A percentile compares a stretch with the other conserved stretches of the same genome.
These are phyloP conservation scores for Polymixis flavicincta DNA, from an alignment of 2,888 invertebrate genomes.

Conservation along the genomic window DNA sequence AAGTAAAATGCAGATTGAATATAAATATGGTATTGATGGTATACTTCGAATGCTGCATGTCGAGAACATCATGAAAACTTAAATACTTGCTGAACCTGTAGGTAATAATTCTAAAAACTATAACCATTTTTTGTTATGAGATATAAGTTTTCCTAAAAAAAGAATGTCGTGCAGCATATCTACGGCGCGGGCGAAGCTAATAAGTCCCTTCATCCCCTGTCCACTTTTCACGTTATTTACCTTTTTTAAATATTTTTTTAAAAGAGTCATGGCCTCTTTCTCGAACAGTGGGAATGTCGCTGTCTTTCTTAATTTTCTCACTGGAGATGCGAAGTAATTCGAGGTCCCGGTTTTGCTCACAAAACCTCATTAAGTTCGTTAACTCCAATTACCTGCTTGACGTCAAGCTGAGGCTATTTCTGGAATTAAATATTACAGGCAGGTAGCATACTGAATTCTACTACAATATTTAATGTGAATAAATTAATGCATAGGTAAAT, in stretches of 20 bases:
- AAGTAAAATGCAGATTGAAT: no score
- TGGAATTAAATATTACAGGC: conserved; percentile 43
- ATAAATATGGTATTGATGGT: no score
- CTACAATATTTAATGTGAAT: neutral
- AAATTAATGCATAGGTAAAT: neutral
- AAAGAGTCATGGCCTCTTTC: conserved; percentile 6
- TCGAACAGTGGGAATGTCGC: conserved; percentile 26
- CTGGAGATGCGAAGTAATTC: conserved; percentile 25
- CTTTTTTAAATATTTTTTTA: neutral
- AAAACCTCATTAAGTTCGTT: conserved; percentile 46
- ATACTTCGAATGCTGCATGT: neutral
- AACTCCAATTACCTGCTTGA: conserved; percentile 33
- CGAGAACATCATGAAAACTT: neutral
- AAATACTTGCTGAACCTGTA: no score
- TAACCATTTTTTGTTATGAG: neutral
- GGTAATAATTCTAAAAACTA: no score
- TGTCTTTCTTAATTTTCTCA: conserved; percentile 45
- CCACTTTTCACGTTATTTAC: neutral
- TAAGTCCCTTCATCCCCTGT: no score
- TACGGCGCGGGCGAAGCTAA: no score
- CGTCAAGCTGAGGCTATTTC: conserved; percentile 29
- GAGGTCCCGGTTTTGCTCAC: conserved; percentile 30
- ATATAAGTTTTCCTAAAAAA: neutral
- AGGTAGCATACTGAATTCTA: conserved; percentile 14
- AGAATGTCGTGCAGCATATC: no score